These are phyloP conservation scores for Sebastes schlegelii DNA, from an alignment of 2,113 vertebrate species.

Conservation along the genomic window DNA sequence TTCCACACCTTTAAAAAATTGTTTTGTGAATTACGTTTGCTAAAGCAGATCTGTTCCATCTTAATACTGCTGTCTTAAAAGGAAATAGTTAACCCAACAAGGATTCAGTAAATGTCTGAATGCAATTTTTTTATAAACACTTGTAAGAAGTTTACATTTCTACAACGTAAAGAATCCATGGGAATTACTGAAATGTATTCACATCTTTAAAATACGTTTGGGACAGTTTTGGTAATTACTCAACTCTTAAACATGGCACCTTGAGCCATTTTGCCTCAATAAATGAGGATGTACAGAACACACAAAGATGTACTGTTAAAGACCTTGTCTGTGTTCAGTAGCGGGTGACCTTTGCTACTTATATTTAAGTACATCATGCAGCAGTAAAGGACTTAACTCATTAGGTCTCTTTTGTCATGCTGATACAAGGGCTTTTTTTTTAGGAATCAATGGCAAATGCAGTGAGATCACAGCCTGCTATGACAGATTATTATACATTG, in stretches of 20 bases:
- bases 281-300: background rate
- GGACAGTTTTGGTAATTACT: background rate
- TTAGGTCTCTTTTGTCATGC: background rate
- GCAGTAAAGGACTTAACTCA: background rate
- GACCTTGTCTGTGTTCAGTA: background rate
- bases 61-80: background rate
- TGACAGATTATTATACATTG: background rate
- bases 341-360: background rate
- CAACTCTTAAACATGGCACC: background rate
- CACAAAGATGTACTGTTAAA: background rate
- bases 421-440: too few species aligned
- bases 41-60: too few species aligned
- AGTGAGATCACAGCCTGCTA: background rate
- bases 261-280: background rate
- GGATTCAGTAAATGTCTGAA: background rate
- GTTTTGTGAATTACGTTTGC: too few species aligned
- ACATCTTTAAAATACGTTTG: constrained; percentile 1
- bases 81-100: background rate
- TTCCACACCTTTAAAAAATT: too few species aligned
- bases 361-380: background rate
- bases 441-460: background rate
- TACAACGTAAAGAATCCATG: background rate
- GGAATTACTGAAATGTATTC: background rate
- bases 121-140: background rate
- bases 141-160: background rate